phyloP scores from a whole-genome alignment of 2,113 vertebrate genomes.

The Ammodytes marinus region DNA sequence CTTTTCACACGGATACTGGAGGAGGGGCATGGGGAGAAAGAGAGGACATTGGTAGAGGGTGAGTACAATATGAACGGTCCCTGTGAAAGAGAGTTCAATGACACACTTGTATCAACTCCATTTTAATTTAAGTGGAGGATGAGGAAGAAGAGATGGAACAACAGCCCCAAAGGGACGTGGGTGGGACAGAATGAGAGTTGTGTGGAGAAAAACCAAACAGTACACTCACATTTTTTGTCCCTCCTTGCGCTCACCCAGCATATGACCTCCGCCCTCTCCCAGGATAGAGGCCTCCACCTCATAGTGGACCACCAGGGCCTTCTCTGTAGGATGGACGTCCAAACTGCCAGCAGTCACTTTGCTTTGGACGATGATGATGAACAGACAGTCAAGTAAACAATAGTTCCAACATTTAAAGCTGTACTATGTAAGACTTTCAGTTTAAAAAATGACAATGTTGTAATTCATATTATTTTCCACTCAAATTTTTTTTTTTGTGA shows the following conservation, averaged over 20 bases:
- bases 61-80: neutral
- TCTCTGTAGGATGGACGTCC: slow-evolving; percentile 97
- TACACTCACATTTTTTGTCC: slow-evolving; percentile 96
- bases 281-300: slow-evolving; percentile 97
- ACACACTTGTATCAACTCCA: neutral
- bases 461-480: too few species aligned
- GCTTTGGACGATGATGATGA: slow-evolving; percentile 70
- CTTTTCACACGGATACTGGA: slow-evolving; percentile 96
- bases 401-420: neutral
- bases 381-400: neutral
- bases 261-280: slow-evolving; percentile 91
- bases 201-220: neutral
- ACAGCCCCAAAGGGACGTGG: too few species aligned
- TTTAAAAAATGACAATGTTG: too few species aligned
- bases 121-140: neutral
- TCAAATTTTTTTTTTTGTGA: too few species aligned
- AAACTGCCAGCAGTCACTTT: slow-evolving; percentile 95
- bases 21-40: neutral
- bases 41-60: neutral
- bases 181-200: neutral
- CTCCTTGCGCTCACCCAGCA: slow-evolving; percentile 96
- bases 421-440: too few species aligned
- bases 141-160: neutral
- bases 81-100: neutral
- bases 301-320: slow-evolving; percentile 97